A percentile compares a stretch with the other conserved stretches of the same genome.
These are phyloP conservation scores for Neolamprologus fasciatus DNA, from an alignment of 2,113 vertebrate genomes.

Conservation along the genomic window DNA sequence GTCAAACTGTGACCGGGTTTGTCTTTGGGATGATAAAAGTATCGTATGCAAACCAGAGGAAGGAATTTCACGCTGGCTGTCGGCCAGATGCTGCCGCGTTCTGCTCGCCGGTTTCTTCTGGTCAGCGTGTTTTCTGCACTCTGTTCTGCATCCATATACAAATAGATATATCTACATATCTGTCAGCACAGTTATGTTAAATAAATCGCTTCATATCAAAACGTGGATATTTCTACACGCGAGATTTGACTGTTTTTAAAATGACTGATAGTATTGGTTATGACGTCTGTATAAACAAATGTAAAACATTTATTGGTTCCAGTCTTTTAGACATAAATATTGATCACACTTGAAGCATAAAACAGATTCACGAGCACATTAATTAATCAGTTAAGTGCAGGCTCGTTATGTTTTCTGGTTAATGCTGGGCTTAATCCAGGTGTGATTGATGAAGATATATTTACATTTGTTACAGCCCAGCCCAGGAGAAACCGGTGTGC, in stretches of 20 bases:
- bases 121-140: neutral
- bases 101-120: too few species aligned
- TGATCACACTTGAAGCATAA: neutral
- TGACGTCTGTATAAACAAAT: neutral
- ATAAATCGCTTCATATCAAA: neutral
- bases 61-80: neutral
- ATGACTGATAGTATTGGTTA: neutral
- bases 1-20: neutral
- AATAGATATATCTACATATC: neutral
- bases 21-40: neutral
- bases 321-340: neutral
- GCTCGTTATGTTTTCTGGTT: accelerated
- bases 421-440: neutral
- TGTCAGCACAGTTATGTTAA: neutral
- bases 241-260: neutral
- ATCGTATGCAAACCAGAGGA: neutral
- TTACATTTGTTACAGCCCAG: neutral
- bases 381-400: neutral
- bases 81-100: neutral
- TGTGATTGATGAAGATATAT: neutral
- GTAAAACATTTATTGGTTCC: neutral
- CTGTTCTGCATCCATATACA: neutral
- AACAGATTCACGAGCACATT: neutral
- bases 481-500: neutral
- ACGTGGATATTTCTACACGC: accelerated